Evolutionary conservation across 2,888 invertebrate species (phyloP), one percentile per base, ranked within the genome.

Genomic region (Macroteleia sp.): DNA sequence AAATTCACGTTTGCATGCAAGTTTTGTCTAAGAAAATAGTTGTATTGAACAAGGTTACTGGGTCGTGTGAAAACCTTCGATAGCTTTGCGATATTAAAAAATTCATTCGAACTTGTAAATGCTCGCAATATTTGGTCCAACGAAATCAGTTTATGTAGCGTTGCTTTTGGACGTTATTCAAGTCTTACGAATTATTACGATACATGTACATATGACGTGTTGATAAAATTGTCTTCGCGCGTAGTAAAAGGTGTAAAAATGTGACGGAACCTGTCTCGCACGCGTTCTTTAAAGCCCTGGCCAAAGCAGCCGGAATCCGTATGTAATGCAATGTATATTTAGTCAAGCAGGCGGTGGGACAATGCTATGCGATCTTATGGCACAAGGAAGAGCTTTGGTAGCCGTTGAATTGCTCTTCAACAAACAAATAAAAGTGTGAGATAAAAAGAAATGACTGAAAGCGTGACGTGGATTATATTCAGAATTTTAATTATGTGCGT

Each of bases 291-390:
- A 80, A 81, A 80, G 22, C 62, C 83, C 82, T 70, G 77, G 89
- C 86, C 88, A 86, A 80, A 86, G 86, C 71, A 87, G 88, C 83
- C 82, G 82, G 71, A 85, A 87, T 87, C 85, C 84, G 88, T 82
- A 77, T 79, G 85, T 84, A 84, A 83, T 82, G 86, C 70, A 76
- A 67, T 77, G 83, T 89, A 89, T 89, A 87, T 89, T 88, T 89
- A 89, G 89, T 87, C 85, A 44, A 57, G 67, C 82, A 80, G 81
- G 77, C 80, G 79, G 82, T 79, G 85, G 20, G 86, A 89, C 89
- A 89, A 89, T 89, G 88, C 89, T 86, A 85, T 84, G 77, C 67
- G 54, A 67, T 50, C 52, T 81, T 76, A 83, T 87, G 86, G 85
- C 84, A 84, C 86, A 84, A 87, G 86, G 88, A 88, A 89, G 71